These are phyloP conservation scores for Melanotaenia maccullochi DNA, from an alignment of 2,797 vertebrate genomes.

Conservation along the genomic window DNA sequence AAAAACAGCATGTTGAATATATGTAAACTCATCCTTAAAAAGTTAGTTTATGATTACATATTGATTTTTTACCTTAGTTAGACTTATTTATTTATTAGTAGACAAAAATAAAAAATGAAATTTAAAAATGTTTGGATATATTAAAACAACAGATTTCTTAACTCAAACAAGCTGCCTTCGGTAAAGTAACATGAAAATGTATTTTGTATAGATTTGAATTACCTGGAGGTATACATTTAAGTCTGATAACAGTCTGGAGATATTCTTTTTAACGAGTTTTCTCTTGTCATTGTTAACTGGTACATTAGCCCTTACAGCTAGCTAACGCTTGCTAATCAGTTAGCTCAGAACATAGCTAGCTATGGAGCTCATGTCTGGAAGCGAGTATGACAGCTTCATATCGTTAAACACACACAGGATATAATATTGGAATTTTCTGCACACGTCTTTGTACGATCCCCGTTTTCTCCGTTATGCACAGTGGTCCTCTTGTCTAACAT, in stretches of 20 bases:
- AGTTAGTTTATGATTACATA: too few species aligned
- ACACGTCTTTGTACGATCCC: fast-evolving
- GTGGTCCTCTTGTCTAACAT: not conserved
- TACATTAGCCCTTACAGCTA: constrained; percentile 64
- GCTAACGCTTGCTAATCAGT: constrained; percentile 51
- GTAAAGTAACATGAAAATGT: too few species aligned
- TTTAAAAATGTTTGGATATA: not conserved
- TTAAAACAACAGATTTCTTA: not conserved
- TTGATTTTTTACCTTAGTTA: too few species aligned
- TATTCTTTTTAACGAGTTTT: not conserved
- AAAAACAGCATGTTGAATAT: too few species aligned
- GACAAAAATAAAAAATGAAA: not conserved
- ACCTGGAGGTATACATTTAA: fast-evolving
- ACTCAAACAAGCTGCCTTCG: fast-evolving
- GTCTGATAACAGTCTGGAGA: not conserved
- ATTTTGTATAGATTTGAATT: not conserved
- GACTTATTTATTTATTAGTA: not conserved
- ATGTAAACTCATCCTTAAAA: too few species aligned
- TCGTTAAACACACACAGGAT: not conserved
- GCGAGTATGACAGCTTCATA: constrained; percentile 51
- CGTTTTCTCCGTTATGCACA: not conserved
- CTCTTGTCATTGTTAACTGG: constrained; percentile 67
- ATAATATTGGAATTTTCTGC: not conserved
- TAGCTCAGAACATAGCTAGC: constrained; percentile 40
- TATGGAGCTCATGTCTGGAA: constrained; percentile 16